Evolutionary conservation across 2,888 invertebrate species (phyloP).

Genomic region (Apamea sordens): DNA sequence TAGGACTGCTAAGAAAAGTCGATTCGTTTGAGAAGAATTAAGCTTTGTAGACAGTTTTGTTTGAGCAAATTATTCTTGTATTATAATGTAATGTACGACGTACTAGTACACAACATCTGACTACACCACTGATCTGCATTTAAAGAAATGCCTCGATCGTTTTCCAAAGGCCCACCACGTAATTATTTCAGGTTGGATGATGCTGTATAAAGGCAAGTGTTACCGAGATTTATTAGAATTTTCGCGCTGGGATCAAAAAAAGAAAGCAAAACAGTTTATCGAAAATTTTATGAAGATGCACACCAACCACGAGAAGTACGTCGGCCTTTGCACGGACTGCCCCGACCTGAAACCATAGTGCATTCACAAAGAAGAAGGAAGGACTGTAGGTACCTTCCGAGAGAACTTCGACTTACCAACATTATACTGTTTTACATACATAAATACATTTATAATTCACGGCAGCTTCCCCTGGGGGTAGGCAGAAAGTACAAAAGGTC

Average conservation of each 20-base stretch:
- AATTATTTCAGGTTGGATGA: conserved; percentile 34
- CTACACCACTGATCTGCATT: not conserved
- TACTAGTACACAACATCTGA: not conserved
- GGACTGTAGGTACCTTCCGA: not conserved
- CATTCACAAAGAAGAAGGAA: not conserved
- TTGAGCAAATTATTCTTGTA: not conserved
- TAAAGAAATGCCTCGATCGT: not conserved
- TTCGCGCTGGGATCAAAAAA: fast-evolving
- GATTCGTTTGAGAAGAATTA: not conserved
- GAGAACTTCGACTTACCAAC: not conserved
- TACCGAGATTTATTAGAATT: fast-evolving
- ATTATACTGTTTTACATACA: not conserved
- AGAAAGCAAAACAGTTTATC: fast-evolving
- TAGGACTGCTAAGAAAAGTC: not conserved
- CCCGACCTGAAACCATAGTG: too few species aligned
- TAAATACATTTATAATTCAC: not conserved
- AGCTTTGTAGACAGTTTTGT: not conserved
- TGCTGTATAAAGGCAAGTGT: conserved; percentile 22
- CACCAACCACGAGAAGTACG: not conserved
- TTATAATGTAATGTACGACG: not conserved
- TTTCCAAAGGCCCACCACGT: not conserved
- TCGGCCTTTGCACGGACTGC: not conserved
- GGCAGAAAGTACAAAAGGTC: too few species aligned
- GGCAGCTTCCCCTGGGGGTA: not conserved
- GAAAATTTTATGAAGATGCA: fast-evolving